Base-by-base conservation (phyloP, 2,888 invertebrate genomes). In the Hemaris fuciformis region DNA sequence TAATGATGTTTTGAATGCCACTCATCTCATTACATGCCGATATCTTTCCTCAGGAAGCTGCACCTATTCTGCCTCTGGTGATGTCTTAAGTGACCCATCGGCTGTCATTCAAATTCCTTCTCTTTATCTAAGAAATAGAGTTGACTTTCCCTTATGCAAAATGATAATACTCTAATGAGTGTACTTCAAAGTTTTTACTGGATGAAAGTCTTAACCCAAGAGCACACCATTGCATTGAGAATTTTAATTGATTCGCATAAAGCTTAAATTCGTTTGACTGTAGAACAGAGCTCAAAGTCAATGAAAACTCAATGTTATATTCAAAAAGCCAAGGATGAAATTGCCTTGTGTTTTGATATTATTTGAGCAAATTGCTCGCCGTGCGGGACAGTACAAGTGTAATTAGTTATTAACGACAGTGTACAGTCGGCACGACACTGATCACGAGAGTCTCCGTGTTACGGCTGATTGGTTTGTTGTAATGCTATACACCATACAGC, bases 341-440 rank as follows among this genome's bases (percentile, higher is more conserved):
- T 71, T 84, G 15, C 65, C 62, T 62, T 83, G 77, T 7, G 18
- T 8, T 38, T 34, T 10, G 59, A 57, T 58, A 60, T 63, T 67
- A 67, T 68, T 73, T 75, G 73, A 79, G 79, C 79, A 74, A 79
- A 79, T 78, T 78, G 80, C 79, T 80, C 75, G 79, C 79, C 77
- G 83, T 79, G 71, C 66, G 70, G 85, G 86, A 88, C 88, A 84
- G 85, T 87, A 85, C 87, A 87, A 84, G 83, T 83, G 84, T 89
- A 90, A 90, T 90, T 89, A 89, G 90, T 90, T 87, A 88, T 89
- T 90, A 90, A 86, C 82, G 87, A 86, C 85, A 82, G 80, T 80
- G 81, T 77, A 53, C 53, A 82, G 83, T 84, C 83, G 86, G 85
- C 84, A 84, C 87, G 87, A 87, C 86, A 85, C 85, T 85, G 87